These are phyloP conservation scores for Trachythela sp. DNA, from an alignment of 64 coral and sea anemone species.

Conservation along the genomic window DNA sequence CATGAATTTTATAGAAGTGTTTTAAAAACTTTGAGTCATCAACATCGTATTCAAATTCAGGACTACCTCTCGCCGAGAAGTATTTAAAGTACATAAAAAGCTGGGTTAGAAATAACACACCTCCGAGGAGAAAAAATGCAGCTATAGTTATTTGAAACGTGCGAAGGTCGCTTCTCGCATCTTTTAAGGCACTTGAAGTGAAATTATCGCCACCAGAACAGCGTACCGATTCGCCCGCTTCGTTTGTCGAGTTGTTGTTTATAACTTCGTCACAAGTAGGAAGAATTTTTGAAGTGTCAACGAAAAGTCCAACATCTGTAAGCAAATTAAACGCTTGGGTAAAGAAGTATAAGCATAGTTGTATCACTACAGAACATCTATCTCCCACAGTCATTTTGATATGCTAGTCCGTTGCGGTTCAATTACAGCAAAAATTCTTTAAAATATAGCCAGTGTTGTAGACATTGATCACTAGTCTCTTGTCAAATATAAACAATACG, in stretches of 20 bases:
- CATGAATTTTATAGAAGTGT: conserved; percentile 69
- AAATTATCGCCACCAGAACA: conserved; percentile 5
- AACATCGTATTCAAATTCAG: conserved; percentile 50
- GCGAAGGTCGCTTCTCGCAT: neutral
- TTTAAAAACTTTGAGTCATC: neutral
- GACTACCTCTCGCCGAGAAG: conserved; percentile 5
- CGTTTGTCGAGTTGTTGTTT: conserved; percentile 52
- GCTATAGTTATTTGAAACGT: neutral
- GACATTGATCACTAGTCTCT: too few relatives aligned
- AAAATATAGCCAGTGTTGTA: too few relatives aligned
- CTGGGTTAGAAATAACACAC: neutral
- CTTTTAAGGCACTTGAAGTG: neutral
- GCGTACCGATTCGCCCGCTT: neutral
- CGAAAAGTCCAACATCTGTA: conserved; percentile 87
- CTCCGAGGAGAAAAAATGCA: neutral
- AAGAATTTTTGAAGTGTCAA: conserved; percentile 67
- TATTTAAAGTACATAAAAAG: conserved; percentile 14
- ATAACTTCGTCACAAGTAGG: conserved; percentile 59
- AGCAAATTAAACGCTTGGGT: conserved; percentile 91
- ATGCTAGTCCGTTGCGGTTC: too few relatives aligned
- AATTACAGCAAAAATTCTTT: too few relatives aligned
- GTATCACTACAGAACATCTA: conserved; percentile 24
- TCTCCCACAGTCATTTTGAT: neutral
- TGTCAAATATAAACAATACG: too few relatives aligned
- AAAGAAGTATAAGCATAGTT: conserved; percentile 73